phyloP scores from a whole-genome alignment of 1,140 invertebrate species.

The Habropoda laboriosa region DNA sequence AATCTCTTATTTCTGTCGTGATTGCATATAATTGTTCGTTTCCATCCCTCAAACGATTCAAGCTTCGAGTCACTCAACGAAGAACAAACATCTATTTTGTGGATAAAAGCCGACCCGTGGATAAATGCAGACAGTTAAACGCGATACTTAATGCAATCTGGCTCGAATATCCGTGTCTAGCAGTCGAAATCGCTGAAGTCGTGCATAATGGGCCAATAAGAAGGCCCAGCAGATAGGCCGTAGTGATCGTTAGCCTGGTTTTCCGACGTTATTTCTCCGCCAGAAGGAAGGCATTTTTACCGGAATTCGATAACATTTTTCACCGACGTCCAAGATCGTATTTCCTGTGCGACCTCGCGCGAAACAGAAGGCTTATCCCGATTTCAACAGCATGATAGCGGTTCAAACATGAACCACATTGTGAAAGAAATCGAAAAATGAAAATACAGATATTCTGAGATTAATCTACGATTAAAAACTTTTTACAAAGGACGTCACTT shows the following conservation, averaged over 20 bases:
- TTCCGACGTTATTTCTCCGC: background rate
- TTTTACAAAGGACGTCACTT: no score
- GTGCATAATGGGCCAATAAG: slow-evolving; percentile 26
- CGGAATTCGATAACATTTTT: slow-evolving; percentile 18
- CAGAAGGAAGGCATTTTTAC: background rate
- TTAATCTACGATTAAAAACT: no score
- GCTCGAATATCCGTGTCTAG: background rate
- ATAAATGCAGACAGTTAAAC: background rate
- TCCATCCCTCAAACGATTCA: background rate
- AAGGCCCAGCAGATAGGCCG: background rate
- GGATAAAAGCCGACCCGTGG: background rate
- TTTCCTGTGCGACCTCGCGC: background rate
- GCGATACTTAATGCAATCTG: slow-evolving; percentile 24
- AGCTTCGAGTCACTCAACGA: background rate
- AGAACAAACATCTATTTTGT: background rate
- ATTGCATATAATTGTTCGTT: no score
- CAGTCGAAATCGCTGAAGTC: slow-evolving; percentile 11
- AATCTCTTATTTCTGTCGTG: no score
- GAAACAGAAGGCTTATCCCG: background rate
- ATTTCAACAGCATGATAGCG: background rate
- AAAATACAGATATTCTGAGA: no score
- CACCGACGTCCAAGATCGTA: background rate
- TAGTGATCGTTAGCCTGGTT: slow-evolving; percentile 28
- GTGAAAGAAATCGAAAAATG: no score
- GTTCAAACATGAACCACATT: no score